Percentiles rank a stretch among this genome's conserved stretches.
Evolutionary conservation across 1,140 invertebrate species (phyloP).

Genomic region (Batillaria attramentaria): DNA sequence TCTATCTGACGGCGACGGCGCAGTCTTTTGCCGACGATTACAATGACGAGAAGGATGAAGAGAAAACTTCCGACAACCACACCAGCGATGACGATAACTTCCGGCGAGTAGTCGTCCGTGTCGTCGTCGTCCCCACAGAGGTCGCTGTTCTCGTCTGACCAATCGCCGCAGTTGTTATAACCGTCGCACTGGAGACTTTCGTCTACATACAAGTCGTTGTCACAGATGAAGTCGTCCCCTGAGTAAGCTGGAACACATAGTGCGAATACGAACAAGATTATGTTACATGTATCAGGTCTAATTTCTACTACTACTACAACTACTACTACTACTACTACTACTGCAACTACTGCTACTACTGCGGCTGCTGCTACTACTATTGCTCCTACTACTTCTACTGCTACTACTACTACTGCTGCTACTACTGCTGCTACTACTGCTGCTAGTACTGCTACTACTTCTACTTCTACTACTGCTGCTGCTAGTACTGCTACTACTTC

Average conservation of each 20-base stretch:
- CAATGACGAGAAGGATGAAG: background rate
- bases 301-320: background rate
- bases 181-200: constrained; percentile 3
- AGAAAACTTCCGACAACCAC: background rate
- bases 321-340: no score
- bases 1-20: background rate
- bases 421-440: no score
- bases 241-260: background rate
- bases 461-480: no score
- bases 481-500: no score
- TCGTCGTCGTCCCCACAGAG: background rate
- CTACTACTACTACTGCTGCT: no score
- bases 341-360: no score
- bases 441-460: no score
- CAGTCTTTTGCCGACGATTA: background rate
- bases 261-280: background rate
- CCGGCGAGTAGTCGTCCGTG: no score
- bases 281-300: background rate
- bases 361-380: no score
- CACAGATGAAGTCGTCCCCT: background rate
- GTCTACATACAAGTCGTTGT: background rate
- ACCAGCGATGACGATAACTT: background rate
- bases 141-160: constrained; percentile 12
- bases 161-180: constrained; percentile 23
- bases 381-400: no score